Base-by-base conservation (phyloP, 2,113 vertebrate genomes). In the Sturnus vulgaris region DNA sequence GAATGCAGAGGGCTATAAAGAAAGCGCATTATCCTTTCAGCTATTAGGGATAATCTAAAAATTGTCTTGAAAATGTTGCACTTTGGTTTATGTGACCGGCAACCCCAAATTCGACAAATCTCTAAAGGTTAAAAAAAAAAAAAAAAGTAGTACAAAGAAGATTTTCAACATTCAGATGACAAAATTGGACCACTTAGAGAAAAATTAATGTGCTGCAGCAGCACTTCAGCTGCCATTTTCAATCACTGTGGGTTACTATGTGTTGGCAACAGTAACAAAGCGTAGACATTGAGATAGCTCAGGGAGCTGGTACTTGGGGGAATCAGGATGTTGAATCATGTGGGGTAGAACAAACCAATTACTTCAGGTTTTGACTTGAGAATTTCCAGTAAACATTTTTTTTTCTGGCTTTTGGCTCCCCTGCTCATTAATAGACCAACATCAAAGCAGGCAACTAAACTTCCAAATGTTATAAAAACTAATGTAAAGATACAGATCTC, bases 381-480 rank as follows among this genome's bases (percentile, higher is more conserved):
- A 97, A 96, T 97, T 97, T 97, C 90, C 88, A 98, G 95, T 97
- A 98, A 98, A 97, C 96, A 55, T 69, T 94, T 91, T 91, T 39
- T 89, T 93, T 93, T 85, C 55, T 95, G 95, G 91, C 79, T 80
- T 96, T 97, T 97, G 90, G 76, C 86, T 97, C 76, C 64, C 71
- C 85, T 91, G 59, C 93, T 97, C 96, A 96, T 98, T 98, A 98
- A 97, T 95, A 94, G 95, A 93, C 94, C 95, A 60, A 97, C 97
- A 98, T 99, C 98, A 99, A 98, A 98, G 97, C 86, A 97, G 97
- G 98, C 97, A 98, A 98, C 98, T 98, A 97, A 97, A 98, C 98
- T 98, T 98, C 94, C 96, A 97, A 98, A 98, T 98, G 98, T 97
- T 97, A 97, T 97, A 98, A 98, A 97, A 98, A 97, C 96, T 97